Evolutionary conservation across 2,888 invertebrate genomes (phyloP).

Genomic region (Nesidiocoris tenuis): DNA sequence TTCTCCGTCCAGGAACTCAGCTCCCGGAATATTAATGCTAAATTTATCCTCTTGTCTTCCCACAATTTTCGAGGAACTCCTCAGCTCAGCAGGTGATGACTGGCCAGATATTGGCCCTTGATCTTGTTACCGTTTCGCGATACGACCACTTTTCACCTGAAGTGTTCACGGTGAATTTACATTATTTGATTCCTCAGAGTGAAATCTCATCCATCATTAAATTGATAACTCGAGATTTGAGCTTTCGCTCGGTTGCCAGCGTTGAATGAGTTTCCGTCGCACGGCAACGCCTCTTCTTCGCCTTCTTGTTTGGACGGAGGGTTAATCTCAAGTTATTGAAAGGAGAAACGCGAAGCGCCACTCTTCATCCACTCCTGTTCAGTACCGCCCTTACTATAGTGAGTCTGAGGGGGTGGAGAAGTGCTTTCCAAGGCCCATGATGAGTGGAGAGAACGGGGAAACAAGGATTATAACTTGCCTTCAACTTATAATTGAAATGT

Average conservation of each 20-base stretch:
- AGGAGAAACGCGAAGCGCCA: constrained; percentile 16
- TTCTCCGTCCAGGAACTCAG: too few relatives aligned
- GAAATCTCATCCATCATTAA: background rate
- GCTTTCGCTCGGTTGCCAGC: background rate
- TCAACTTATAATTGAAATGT: constrained; percentile 42
- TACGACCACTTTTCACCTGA: too few relatives aligned
- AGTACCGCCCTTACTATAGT: background rate
- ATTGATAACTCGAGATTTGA: background rate
- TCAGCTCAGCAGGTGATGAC: too few relatives aligned
- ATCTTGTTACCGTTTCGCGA: too few relatives aligned
- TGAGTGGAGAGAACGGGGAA: constrained; percentile 18
- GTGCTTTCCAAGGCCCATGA: background rate
- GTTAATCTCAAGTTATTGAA: constrained; percentile 41
- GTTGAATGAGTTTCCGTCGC: background rate
- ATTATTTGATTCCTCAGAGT: background rate
- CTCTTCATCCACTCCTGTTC: background rate
- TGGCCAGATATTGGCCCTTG: too few relatives aligned
- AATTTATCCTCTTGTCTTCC: too few relatives aligned
- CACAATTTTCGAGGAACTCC: too few relatives aligned
- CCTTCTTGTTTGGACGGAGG: constrained; percentile 13
- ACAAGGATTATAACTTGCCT: constrained; percentile 41
- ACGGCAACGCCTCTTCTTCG: background rate
- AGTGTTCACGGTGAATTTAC: too few relatives aligned
- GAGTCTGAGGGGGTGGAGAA: background rate
- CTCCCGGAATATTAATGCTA: too few relatives aligned